Base-by-base conservation (phyloP, 2,888 invertebrate genomes). In the Philhelius pedissequus region DNA sequence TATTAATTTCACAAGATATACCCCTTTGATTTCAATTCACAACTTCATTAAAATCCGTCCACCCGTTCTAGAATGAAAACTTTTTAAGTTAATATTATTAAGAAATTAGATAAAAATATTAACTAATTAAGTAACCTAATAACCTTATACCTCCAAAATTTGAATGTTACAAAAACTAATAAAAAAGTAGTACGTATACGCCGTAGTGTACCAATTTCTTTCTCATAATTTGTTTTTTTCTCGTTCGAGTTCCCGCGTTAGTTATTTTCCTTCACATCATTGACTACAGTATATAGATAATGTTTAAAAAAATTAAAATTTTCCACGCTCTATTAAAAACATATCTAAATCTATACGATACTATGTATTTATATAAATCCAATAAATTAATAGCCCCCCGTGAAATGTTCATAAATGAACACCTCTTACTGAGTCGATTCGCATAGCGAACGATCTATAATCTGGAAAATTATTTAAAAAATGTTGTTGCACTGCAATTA, bases 401-500 rank as follows among this genome's bases (percentile, higher is more conserved):
- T 38, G 20, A 32, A 43, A 15, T 1, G 25, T n/a, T 54, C 52
- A 50, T 20, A 68, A 54, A 56, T 22, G 54, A 64, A 54, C 56
- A 64, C 78, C 71, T 45, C 71, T 45, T 35, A 25, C 43, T 8
- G 62, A 77, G 40, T 27, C 45, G 38, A 48, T 70, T 32, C 27
- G 38, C 32, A 54, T 69, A 18, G 13, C 27, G 20, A 62, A n/a
- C n/a, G n/a, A 68, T 54, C 52, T 50, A 22, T 48, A 40, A 25
- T 60, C 38, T 56, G 69, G 45, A 20, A 69, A 64, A 70, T 70
- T 8, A 64, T 62, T 62, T 64, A 9, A 30, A 77, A 71, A 81
- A 82, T 68, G 50, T 52, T 60, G 78, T 79, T 70, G 54, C 43
- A 64, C 40, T 52, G 79, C 69, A 83, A 74, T 83, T 62, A 62